These are phyloP conservation scores for Empidonax alnorum DNA, from an alignment of 2,113 vertebrate genomes.

Conservation along the genomic window DNA sequence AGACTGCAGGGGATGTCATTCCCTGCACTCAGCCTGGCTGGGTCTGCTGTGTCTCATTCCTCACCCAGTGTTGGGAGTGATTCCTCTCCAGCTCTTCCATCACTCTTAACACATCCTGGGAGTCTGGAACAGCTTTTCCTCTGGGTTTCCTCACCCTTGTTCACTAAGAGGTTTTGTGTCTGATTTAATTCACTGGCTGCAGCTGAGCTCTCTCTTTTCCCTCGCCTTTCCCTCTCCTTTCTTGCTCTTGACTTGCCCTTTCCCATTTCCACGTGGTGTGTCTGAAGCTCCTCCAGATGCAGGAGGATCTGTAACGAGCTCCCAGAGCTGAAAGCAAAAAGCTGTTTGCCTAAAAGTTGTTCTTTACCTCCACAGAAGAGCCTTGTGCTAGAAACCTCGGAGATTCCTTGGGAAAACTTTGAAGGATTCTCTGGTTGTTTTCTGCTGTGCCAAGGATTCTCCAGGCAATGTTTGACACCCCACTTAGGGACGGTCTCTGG, in stretches of 20 bases:
- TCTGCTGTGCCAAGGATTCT: background rate
- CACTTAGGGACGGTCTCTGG: background rate
- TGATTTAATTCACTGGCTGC: slow-evolving; percentile 55
- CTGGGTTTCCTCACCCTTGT: background rate
- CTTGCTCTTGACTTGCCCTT: background rate
- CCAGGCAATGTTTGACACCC: background rate
- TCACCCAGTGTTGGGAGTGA: background rate
- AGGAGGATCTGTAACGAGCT: slow-evolving; percentile 34
- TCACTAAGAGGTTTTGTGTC: background rate
- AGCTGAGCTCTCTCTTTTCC: slow-evolving; percentile 12
- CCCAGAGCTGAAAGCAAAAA: slow-evolving; percentile 1
- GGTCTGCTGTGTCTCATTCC: background rate
- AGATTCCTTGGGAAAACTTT: background rate
- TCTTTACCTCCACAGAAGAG: background rate
- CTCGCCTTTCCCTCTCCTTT: background rate
- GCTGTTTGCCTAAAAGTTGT: background rate
- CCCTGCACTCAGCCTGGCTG: background rate
- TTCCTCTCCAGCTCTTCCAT: background rate
- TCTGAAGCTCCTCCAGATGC: background rate
- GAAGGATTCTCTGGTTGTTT: background rate
- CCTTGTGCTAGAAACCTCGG: background rate
- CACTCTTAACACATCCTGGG: background rate
- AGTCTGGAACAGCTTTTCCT: background rate
- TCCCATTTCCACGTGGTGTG: background rate
- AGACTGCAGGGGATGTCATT: slow-evolving; percentile 39